Evolutionary conservation across 2,113 vertebrate genomes (phyloP).

Genomic region (Promerops cafer): DNA sequence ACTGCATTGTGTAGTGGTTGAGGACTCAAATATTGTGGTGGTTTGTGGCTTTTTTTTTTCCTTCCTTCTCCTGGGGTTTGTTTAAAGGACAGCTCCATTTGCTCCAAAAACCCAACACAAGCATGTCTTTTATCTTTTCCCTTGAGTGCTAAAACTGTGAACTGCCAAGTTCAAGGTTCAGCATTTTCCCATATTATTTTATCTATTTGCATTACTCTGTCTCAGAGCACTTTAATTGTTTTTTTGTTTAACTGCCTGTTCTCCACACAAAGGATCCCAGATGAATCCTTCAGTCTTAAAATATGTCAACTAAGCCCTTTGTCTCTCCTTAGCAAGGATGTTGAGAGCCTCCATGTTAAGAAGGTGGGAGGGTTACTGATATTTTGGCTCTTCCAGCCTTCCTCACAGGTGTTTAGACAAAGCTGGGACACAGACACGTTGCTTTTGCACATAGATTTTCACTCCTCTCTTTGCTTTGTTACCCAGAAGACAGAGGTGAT

Average conservation of each 20-base stretch:
- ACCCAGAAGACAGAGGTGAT: neutral
- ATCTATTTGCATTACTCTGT: neutral
- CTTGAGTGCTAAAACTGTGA: conserved; percentile 31
- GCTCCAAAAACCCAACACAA: neutral
- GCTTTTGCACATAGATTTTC: neutral
- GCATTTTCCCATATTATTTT: conserved; percentile 46
- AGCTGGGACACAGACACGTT: neutral
- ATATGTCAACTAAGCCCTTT: neutral
- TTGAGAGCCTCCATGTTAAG: neutral
- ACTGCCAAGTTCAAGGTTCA: conserved; percentile 53
- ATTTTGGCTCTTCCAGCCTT: neutral
- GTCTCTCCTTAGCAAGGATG: neutral
- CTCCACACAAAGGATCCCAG: neutral
- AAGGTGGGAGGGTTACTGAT: neutral
- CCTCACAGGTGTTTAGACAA: neutral
- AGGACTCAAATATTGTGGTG: neutral
- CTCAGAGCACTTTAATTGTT: neutral
- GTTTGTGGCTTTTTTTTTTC: neutral
- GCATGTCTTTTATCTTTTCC: conserved; percentile 43
- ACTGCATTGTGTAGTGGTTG: neutral
- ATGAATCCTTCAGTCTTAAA: neutral
- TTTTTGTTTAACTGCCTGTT: neutral
- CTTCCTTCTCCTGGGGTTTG: neutral
- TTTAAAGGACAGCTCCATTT: conserved; percentile 19
- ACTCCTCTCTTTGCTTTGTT: neutral